These are phyloP conservation scores for Toxostoma redivivum DNA, from an alignment of 2,113 vertebrate genomes.

Conservation along the genomic window DNA sequence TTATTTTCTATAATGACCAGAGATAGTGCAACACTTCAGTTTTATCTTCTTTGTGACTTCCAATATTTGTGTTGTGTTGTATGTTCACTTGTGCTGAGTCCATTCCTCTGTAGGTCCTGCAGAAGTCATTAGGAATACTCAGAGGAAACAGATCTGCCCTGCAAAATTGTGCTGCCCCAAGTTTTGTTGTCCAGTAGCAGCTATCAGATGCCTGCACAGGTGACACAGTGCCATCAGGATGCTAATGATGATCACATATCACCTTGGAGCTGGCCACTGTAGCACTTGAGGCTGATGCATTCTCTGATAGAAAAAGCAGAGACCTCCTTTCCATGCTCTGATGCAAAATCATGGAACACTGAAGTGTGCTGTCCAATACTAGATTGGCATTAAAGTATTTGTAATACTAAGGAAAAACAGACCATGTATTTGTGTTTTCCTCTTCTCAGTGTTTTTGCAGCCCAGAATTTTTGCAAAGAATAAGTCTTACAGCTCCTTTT, in stretches of 20 bases:
- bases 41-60: background rate
- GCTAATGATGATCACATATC: background rate
- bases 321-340: background rate
- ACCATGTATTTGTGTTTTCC: background rate
- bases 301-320: background rate
- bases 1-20: background rate
- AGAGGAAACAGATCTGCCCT: background rate
- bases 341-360: background rate
- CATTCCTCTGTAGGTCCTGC: background rate
- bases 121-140: background rate
- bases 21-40: background rate
- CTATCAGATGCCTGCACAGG: accelerated
- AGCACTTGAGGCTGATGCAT: background rate
- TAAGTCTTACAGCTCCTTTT: background rate
- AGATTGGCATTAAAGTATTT: background rate
- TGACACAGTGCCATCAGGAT: background rate
- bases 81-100: background rate
- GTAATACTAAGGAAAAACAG: background rate
- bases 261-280: background rate
- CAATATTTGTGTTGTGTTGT: background rate
- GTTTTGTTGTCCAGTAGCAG: background rate
- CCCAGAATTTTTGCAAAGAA: background rate
- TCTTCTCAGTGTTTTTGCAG: background rate
- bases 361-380: background rate
- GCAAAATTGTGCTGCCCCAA: background rate